These are phyloP conservation scores for Lasioglossum oenotherae DNA, from an alignment of 2,888 invertebrate genomes.

Conservation along the genomic window DNA sequence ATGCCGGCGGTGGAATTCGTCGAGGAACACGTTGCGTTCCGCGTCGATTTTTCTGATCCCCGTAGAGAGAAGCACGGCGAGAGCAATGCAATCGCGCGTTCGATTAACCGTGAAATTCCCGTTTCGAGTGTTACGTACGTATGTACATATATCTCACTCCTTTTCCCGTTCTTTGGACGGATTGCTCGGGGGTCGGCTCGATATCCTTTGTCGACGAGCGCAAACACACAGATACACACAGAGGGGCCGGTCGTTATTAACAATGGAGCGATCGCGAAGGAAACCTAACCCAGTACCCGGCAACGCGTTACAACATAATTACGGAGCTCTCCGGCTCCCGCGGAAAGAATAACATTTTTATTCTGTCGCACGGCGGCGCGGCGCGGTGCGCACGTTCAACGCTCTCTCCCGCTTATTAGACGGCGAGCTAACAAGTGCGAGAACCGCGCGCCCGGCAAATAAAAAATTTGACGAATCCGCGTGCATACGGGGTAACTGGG, in stretches of 20 bases:
- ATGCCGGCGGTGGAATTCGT: slow-evolving; percentile 57
- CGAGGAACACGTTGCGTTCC: slow-evolving; percentile 42
- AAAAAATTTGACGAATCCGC: slow-evolving; percentile 56
- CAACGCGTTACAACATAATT: slow-evolving; percentile 59
- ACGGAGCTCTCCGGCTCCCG: slow-evolving; percentile 33
- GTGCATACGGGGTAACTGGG: slow-evolving; percentile 42
- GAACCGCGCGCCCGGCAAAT: slow-evolving; percentile 36
- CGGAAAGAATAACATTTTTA: slow-evolving; percentile 54
- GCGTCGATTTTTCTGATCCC: slow-evolving; percentile 20
- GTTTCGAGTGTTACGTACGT: slow-evolving; percentile 44
- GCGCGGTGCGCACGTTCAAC: slow-evolving; percentile 40
- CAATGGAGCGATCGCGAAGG: slow-evolving; percentile 27
- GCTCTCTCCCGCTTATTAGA: slow-evolving; percentile 49
- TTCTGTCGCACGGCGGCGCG: slow-evolving; percentile 29
- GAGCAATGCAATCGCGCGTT: slow-evolving; percentile 33
- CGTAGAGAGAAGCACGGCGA: not conserved
- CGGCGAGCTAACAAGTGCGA: slow-evolving; percentile 54
- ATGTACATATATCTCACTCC: not conserved
- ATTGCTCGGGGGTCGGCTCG: slow-evolving; percentile 4
- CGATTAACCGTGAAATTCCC: slow-evolving; percentile 61
- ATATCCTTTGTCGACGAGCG: slow-evolving; percentile 26
- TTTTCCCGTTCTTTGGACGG: not conserved
- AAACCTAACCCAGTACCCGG: not conserved
- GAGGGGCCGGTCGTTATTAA: slow-evolving; percentile 37
- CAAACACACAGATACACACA: not conserved